Evolutionary conservation across 2,888 invertebrate genomes (phyloP).

Genomic region (Crossocerus cetratus): DNA sequence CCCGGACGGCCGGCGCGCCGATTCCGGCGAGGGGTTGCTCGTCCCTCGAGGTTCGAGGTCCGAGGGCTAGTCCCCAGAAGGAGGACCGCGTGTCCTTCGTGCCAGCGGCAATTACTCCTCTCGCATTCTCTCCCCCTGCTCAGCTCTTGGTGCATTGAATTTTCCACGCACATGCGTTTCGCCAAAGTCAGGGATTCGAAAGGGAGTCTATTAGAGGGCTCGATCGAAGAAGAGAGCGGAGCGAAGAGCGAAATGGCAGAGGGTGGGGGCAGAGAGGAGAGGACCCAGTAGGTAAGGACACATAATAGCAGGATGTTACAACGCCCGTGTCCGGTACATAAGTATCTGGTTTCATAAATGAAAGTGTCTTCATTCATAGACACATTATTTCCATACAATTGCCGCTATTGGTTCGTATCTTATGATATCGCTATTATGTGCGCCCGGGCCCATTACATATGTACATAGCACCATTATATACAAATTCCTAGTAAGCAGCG

Average conservation of each 20-base stretch:
- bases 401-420: conserved; percentile 74
- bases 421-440: conserved; percentile 72
- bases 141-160: background rate
- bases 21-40: conserved; percentile 48
- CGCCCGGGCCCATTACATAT: conserved; percentile 67
- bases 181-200: background rate
- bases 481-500: conserved; percentile 71
- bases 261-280: conserved; percentile 29
- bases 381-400: conserved; percentile 76
- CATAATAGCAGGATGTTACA: conserved; percentile 76
- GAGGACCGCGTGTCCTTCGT: background rate
- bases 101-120: background rate
- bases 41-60: too few relatives aligned
- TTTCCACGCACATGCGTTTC: background rate
- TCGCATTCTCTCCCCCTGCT: background rate
- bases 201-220: background rate
- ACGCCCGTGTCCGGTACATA: conserved; percentile 74
- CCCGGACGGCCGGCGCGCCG: conserved; percentile 16
- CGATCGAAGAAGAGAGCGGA: conserved; percentile 36
- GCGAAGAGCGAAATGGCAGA: conserved; percentile 4
- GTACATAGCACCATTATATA: conserved; percentile 75
- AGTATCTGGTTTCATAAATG: conserved; percentile 75
- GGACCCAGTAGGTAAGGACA: conserved; percentile 67
- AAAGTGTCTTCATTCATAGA: conserved; percentile 77
- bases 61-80: conserved; percentile 3